phyloP scores from a whole-genome alignment of 2,888 invertebrate genomes.

The Lithodes maja region DNA sequence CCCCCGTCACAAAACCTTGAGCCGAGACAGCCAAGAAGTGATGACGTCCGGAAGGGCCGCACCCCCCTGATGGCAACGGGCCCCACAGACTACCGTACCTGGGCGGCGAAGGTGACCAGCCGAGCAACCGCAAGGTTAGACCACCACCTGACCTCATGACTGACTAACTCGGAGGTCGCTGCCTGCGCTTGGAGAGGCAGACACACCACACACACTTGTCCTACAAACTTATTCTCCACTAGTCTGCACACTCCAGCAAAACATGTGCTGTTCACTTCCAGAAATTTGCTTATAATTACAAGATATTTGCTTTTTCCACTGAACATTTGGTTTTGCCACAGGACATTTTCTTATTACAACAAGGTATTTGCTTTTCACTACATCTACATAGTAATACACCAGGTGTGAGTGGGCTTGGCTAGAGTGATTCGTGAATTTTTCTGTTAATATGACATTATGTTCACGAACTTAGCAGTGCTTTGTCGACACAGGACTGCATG shows the following conservation, averaged over 20 bases:
- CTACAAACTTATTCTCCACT: not conserved
- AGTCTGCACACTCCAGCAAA: not conserved
- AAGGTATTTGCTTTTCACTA: not conserved
- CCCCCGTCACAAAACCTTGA: not conserved
- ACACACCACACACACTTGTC: slow-evolving; percentile 6
- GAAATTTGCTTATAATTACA: too few species aligned
- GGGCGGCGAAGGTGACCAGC: slow-evolving; percentile 45
- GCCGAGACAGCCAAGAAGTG: not conserved
- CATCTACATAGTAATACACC: not conserved
- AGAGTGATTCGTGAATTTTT: not conserved
- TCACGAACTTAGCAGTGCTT: not conserved
- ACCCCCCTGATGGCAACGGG: slow-evolving; percentile 30
- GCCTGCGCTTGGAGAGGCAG: slow-evolving; percentile 21
- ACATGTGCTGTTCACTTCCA: not conserved
- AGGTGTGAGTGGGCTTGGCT: not conserved
- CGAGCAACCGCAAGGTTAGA: slow-evolving; percentile 34
- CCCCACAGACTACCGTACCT: slow-evolving; percentile 46
- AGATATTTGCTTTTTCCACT: too few species aligned
- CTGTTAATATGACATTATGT: not conserved
- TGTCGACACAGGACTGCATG: not conserved
- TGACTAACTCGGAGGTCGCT: slow-evolving; percentile 43
- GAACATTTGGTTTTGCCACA: too few species aligned
- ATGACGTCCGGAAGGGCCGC: not conserved
- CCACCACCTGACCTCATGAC: slow-evolving; percentile 21
- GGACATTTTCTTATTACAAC: too few species aligned